Evolutionary conservation across 2,888 invertebrate species (phyloP).

Genomic region (Nineta flava): DNA sequence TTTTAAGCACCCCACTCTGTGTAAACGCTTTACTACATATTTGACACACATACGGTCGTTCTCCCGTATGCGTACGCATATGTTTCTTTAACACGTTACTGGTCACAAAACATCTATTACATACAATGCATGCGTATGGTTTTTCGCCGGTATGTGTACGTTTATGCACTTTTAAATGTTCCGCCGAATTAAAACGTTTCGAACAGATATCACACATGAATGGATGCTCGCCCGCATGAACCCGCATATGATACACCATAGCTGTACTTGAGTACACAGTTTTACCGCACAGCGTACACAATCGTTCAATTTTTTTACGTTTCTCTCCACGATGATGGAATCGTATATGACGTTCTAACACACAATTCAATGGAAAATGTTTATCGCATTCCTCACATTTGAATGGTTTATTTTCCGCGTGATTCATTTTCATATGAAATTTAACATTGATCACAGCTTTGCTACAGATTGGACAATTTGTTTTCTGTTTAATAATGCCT

Average conservation of each 20-base stretch:
- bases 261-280: neutral
- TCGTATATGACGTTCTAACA: neutral
- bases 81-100: neutral
- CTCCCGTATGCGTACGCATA: neutral
- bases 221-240: neutral
- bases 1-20: neutral
- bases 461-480: neutral
- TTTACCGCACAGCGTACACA: neutral
- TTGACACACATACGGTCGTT: neutral
- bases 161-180: neutral
- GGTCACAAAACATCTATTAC: neutral
- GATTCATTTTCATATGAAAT: neutral
- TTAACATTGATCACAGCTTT: neutral
- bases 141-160: neutral
- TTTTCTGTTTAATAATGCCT: neutral
- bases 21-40: neutral
- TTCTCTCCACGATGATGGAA: neutral
- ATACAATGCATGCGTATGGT: neutral
- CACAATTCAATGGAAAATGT: neutral
- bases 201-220: neutral
- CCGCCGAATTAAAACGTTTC: neutral
- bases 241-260: neutral
- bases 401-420: neutral
- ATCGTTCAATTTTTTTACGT: neutral
- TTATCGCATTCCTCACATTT: neutral